A percentile compares a stretch with the other conserved stretches of the same genome.
Evolutionary conservation across 1,140 invertebrate species (phyloP).

Genomic region (Riptortus pedestris): DNA sequence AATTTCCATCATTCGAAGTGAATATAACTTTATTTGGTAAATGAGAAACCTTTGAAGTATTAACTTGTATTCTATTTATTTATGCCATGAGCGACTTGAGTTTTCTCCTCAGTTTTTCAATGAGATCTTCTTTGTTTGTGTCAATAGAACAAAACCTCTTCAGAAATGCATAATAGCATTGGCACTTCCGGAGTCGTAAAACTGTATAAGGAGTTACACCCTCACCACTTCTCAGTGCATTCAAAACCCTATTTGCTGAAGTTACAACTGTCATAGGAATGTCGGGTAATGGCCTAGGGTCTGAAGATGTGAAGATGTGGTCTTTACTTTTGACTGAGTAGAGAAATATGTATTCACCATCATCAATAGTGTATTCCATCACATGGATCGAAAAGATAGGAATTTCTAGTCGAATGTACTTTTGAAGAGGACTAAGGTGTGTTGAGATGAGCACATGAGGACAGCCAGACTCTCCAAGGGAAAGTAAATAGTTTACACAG

Average conservation of each 20-base stretch:
- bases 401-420: neutral
- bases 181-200: neutral
- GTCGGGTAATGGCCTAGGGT: neutral
- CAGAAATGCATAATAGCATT: neutral
- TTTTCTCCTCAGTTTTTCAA: neutral
- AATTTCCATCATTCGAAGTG: too few relatives aligned
- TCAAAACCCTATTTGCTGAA: neutral
- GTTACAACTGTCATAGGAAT: neutral
- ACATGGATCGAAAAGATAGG: neutral
- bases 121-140: neutral
- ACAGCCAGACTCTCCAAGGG: neutral
- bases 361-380: neutral
- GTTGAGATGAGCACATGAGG: constrained; percentile 23
- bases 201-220: neutral
- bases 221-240: neutral
- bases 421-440: neutral
- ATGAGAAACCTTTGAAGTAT: too few relatives aligned
- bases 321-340: neutral
- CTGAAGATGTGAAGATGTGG: neutral
- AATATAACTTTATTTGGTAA: too few relatives aligned
- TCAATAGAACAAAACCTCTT: neutral
- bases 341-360: neutral
- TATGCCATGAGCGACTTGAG: neutral
- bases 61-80: neutral
- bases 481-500: constrained; percentile 15